Conservation (phyloP, 2,888 invertebrate genomes). For the Lasioglossum marginatum region DNA sequence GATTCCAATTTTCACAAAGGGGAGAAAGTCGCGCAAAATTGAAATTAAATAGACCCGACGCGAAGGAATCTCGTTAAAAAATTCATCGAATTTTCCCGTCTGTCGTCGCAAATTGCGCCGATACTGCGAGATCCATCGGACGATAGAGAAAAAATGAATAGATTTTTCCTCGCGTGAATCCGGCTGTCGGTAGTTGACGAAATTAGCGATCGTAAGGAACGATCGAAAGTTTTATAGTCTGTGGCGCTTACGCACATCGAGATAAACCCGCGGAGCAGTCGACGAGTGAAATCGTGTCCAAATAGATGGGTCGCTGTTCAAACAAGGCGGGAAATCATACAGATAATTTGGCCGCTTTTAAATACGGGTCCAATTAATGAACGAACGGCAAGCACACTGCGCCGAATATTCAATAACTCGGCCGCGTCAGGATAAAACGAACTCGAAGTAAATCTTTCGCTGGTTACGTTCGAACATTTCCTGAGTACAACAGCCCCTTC, state of each 20-base stretch:
- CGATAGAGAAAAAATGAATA: neutral
- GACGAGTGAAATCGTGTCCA: neutral
- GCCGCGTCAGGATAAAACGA: conserved; percentile 15
- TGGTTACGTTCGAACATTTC: neutral
- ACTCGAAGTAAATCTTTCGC: neutral
- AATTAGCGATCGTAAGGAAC: neutral
- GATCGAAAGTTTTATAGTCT: neutral
- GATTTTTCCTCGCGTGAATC: no score
- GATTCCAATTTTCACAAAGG: neutral
- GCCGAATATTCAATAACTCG: conserved; percentile 22
- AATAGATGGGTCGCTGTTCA: neutral
- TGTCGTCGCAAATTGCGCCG: neutral
- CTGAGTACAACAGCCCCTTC: no score
- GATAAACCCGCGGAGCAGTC: neutral
- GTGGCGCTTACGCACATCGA: neutral
- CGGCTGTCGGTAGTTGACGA: neutral
- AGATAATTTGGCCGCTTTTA: conserved; percentile 34
- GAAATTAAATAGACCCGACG: neutral
- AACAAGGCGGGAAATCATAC: neutral
- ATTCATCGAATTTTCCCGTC: neutral
- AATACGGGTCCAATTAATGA: conserved; percentile 27
- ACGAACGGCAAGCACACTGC: neutral
- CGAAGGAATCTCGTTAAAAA: neutral
- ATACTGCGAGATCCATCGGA: neutral
- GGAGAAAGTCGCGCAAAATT: neutral